Evolutionary conservation across 2,113 vertebrate genomes (phyloP).

Genomic region (Daboia siamensis): DNA sequence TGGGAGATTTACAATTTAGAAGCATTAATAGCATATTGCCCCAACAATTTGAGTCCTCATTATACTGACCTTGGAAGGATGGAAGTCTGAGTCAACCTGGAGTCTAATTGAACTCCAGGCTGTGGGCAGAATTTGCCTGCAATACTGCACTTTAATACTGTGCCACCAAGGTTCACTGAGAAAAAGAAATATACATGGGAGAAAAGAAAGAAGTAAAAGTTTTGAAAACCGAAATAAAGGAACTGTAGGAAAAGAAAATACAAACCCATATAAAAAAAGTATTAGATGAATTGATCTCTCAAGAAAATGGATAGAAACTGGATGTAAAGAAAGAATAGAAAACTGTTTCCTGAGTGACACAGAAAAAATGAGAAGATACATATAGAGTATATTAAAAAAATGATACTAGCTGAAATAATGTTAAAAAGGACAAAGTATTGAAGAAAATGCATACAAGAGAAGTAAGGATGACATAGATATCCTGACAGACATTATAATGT

Average conservation of each 20-base stretch:
- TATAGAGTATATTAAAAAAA: background rate
- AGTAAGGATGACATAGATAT: background rate
- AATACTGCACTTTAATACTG: background rate
- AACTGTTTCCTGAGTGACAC: background rate
- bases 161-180: background rate
- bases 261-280: background rate
- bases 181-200: background rate
- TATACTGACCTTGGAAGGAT: background rate
- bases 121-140: background rate
- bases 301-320: background rate
- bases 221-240: background rate
- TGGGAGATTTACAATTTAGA: background rate
- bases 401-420: background rate
- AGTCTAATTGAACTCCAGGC: background rate
- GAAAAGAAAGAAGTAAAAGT: background rate
- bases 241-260: background rate
- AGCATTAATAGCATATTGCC: background rate
- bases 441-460: background rate
- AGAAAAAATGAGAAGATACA: background rate
- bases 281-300: background rate
- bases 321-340: background rate
- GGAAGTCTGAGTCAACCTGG: background rate
- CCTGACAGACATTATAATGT: background rate
- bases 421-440: background rate
- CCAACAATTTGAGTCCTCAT: background rate